phyloP scores from a whole-genome alignment of 2,113 vertebrate species.

The Marmota monax region DNA sequence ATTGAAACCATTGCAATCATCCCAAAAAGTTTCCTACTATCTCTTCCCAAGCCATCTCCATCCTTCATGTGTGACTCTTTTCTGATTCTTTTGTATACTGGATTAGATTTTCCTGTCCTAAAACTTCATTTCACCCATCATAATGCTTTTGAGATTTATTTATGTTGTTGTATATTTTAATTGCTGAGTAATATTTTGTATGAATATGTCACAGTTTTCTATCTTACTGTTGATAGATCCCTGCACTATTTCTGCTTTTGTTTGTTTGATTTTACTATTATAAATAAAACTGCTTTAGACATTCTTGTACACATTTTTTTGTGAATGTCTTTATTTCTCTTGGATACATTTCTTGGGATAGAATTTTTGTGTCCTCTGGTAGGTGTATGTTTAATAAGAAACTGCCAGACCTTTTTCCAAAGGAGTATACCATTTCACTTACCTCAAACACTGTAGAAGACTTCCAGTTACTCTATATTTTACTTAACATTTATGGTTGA shows the following conservation, averaged over 20 bases:
- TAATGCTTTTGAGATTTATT: conserved; percentile 20
- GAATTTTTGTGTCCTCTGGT: not conserved
- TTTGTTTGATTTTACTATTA: not conserved
- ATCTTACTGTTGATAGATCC: conserved; percentile 20
- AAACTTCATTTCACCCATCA: conserved; percentile 36
- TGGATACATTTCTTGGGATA: not conserved
- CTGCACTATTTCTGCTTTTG: not conserved
- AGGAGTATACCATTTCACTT: not conserved
- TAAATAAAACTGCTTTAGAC: conserved; percentile 58
- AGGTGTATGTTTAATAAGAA: conserved; percentile 19
- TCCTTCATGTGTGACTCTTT: not conserved
- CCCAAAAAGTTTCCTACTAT: not conserved
- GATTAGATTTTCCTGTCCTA: conserved; percentile 8
- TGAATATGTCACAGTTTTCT: conserved; percentile 21
- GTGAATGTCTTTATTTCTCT: conserved; percentile 40
- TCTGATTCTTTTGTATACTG: conserved; percentile 26
- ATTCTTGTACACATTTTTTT: not conserved
- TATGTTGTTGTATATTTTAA: conserved; percentile 1
- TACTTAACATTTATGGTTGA: not conserved
- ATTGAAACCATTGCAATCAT: not conserved
- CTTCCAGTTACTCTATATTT: not conserved
- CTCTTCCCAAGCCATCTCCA: not conserved
- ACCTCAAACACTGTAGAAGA: not conserved
- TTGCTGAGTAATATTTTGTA: not conserved
- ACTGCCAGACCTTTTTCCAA: not conserved